Base-by-base conservation (phyloP, 2,797 vertebrate genomes). In the Threskiornis aethiopicus region DNA sequence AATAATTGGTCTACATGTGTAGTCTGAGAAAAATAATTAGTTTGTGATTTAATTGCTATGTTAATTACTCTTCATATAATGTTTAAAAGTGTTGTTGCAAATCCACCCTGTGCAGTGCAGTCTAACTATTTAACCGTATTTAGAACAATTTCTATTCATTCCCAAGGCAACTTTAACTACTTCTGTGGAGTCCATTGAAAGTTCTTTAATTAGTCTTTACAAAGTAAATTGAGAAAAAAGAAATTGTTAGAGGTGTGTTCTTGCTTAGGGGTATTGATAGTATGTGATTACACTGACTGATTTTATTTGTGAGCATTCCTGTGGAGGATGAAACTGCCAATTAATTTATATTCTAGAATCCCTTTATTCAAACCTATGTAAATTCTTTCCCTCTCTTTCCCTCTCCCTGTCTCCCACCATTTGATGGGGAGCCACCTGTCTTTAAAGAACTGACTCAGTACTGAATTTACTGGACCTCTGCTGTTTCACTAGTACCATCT, bases 31-130 rank as follows among this genome's bases (percentile, higher is more conserved):
- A 64, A 93, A 87, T 2, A 92, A 92, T 95, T 78, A 81, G 37
- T 88, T 84, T 62, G 29, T 0, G 0, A 29, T 91, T 76, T 79
- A 93, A 84, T 88, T 90, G 51, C 65, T 55, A 4, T 69, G 13
- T 91, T 95, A 95, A 95, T 95, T 95, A 93, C 33, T 89, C 64
- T 87, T 93, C 13, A 57, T 73, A 10, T 67, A 69, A 46, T 93
- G 66, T 86, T 71, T 85, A 66, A 29, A 69, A 81, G 20, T 75
- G 35, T 25, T 76, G 42, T 42, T 81, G 42, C 51, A 87, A 71
- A 87, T 87, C 54, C 20, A 72, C 29, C 11, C 29, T 52, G 39
- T 58, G 41, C 69, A 61, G 39, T 52, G 13, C 62, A 82, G 44
- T 59, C 58, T 66, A 28, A 72, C 17, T 94, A 4, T 85, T 90